Conservation (phyloP, 2,888 invertebrate genomes). For the Allolobophora icterica region DNA sequence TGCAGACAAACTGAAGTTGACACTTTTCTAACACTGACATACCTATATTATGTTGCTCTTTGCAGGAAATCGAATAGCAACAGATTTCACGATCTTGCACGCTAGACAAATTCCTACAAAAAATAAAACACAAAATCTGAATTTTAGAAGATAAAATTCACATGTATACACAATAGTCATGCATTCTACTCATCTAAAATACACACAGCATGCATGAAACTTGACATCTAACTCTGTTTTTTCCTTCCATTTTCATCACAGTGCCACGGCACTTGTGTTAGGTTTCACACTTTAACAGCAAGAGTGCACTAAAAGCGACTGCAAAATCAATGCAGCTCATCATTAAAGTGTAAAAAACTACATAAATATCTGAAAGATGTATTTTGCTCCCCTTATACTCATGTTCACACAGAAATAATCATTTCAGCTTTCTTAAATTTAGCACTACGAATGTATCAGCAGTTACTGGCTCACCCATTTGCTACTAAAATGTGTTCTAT, state of each 20-base stretch:
- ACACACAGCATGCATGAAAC: background rate
- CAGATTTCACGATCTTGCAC: conserved; percentile 99
- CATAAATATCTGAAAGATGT: background rate
- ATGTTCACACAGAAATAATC: background rate
- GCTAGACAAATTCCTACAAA: conserved; percentile 89
- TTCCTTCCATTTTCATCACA: background rate
- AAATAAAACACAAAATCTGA: conserved; percentile 38
- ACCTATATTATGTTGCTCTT: conserved; percentile 98
- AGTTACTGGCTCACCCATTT: too few species aligned
- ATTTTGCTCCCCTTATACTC: background rate
- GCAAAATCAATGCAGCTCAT: too few species aligned
- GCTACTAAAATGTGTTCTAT: too few species aligned
- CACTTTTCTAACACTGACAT: conserved; percentile 79
- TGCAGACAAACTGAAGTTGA: conserved; percentile 80
- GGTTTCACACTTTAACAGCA: too few species aligned
- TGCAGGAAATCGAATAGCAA: conserved; percentile 99
- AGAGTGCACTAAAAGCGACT: too few species aligned
- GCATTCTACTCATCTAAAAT: background rate
- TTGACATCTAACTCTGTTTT: background rate
- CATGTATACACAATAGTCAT: background rate
- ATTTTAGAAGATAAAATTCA: background rate
- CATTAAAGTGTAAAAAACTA: too few species aligned
- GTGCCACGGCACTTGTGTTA: background rate
- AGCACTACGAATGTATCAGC: too few species aligned
- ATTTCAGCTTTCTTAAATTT: background rate